Evolutionary conservation across 2,797 vertebrate species (phyloP).

Genomic region (Anolis apletophallus): DNA sequence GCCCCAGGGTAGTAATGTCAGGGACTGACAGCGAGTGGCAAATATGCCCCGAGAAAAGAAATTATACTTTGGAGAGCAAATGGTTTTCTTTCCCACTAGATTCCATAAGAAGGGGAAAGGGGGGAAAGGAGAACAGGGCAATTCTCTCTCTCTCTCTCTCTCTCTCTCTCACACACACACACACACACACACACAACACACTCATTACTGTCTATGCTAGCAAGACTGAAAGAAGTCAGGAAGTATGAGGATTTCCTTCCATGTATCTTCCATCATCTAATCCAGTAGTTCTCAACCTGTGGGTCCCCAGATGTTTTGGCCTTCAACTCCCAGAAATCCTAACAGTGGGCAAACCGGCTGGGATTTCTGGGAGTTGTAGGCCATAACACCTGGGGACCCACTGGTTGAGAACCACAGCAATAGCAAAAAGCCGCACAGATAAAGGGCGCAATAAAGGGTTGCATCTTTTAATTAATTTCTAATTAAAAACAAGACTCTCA

Average conservation of each 20-base stretch:
- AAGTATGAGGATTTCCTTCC: background rate
- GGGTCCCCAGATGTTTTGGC: no score
- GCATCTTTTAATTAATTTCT: background rate
- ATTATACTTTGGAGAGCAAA: background rate
- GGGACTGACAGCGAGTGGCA: no score
- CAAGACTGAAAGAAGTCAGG: background rate
- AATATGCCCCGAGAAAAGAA: background rate
- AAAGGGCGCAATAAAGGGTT: background rate
- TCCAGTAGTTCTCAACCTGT: no score
- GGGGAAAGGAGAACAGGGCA: background rate
- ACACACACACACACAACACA: no score
- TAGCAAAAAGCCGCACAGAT: no score
- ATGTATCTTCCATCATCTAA: background rate
- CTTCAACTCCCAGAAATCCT: no score
- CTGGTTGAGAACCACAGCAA: no score
- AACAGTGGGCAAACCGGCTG: no score
- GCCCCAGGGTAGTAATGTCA: background rate
- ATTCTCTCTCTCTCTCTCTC: background rate
- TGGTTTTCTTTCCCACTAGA: background rate
- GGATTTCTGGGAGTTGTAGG: no score
- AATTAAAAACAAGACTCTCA: background rate
- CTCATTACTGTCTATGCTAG: background rate
- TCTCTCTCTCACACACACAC: no score
- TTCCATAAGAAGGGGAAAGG: no score
- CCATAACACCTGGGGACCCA: no score